Percentiles rank a stretch among this genome's conserved stretches.
These are phyloP conservation scores for Percina caprodes DNA, from an alignment of 2,113 vertebrate genomes.

Conservation along the genomic window DNA sequence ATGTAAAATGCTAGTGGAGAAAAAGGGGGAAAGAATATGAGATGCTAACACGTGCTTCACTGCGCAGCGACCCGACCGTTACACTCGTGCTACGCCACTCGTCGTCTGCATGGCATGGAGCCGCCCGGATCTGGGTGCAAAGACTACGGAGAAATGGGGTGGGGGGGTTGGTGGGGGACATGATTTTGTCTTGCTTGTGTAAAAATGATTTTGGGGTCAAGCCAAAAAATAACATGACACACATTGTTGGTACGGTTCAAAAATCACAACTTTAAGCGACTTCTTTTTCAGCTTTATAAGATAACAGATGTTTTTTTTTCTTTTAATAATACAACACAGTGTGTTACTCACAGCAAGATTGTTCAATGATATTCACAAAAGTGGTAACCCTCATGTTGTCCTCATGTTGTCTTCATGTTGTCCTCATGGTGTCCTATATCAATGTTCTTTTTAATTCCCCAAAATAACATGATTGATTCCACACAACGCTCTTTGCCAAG, in stretches of 20 bases:
- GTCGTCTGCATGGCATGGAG: constrained; percentile 78
- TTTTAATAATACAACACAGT: not conserved
- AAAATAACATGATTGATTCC: no score
- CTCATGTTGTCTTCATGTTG: no score
- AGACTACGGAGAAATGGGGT: constrained; percentile 21
- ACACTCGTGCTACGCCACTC: constrained; percentile 60
- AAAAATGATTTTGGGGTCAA: constrained; percentile 72
- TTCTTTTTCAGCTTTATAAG: not conserved
- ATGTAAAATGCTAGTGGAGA: constrained; percentile 28
- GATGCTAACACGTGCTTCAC: constrained; percentile 73
- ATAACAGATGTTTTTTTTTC: not conserved
- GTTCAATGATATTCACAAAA: not conserved
- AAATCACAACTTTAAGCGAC: not conserved
- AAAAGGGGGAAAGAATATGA: constrained; percentile 81
- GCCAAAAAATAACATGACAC: constrained; percentile 63
- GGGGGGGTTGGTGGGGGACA: not conserved
- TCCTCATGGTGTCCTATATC: no score
- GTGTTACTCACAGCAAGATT: constrained; percentile 32
- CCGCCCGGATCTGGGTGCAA: constrained; percentile 56
- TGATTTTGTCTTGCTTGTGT: constrained; percentile 51
- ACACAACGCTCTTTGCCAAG: no score
- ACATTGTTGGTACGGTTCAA: not conserved
- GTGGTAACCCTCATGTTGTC: not conserved
- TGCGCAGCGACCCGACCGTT: constrained; percentile 53
- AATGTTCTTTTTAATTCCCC: no score